Percentiles rank a stretch among this genome's conserved stretches.
phyloP scores from a whole-genome alignment of 1,140 invertebrate species.

The Aphelinus certus region DNA sequence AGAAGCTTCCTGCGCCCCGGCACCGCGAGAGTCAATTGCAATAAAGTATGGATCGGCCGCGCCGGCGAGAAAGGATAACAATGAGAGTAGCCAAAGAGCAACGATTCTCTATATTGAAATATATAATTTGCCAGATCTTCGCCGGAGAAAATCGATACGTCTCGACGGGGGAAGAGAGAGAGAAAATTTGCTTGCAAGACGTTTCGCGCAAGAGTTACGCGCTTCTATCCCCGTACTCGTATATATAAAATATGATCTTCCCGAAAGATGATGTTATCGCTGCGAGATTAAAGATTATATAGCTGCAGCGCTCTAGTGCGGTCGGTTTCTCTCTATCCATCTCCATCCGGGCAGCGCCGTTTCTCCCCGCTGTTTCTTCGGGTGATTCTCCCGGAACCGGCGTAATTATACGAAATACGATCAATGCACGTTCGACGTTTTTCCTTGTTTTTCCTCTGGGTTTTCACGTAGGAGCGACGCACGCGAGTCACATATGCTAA shows the following conservation, averaged over 20 bases:
- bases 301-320: not conserved
- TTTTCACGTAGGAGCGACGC: not conserved
- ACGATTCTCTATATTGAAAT: slow-evolving; percentile 24
- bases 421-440: not conserved
- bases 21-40: not conserved
- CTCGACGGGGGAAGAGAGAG: slow-evolving; percentile 5
- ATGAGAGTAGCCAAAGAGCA: slow-evolving; percentile 14
- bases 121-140: slow-evolving; percentile 22
- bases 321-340: not conserved
- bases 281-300: not conserved
- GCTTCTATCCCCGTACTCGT: too few relatives aligned
- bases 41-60: slow-evolving; percentile 13
- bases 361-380: too few relatives aligned
- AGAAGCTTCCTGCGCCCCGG: not conserved
- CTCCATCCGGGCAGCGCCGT: too few relatives aligned
- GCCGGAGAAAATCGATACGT: not conserved
- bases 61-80: not conserved
- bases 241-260: too few relatives aligned
- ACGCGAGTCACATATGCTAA: too few relatives aligned
- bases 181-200: not conserved
- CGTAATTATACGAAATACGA: too few relatives aligned
- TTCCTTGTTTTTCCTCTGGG: not conserved
- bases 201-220: too few relatives aligned
- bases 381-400: too few relatives aligned
- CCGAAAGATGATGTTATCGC: too few relatives aligned